A percentile compares a stretch with the other conserved stretches of the same genome.
These are phyloP conservation scores for Sciaenops ocellatus DNA, from an alignment of 2,797 vertebrate species.

Conservation along the genomic window DNA sequence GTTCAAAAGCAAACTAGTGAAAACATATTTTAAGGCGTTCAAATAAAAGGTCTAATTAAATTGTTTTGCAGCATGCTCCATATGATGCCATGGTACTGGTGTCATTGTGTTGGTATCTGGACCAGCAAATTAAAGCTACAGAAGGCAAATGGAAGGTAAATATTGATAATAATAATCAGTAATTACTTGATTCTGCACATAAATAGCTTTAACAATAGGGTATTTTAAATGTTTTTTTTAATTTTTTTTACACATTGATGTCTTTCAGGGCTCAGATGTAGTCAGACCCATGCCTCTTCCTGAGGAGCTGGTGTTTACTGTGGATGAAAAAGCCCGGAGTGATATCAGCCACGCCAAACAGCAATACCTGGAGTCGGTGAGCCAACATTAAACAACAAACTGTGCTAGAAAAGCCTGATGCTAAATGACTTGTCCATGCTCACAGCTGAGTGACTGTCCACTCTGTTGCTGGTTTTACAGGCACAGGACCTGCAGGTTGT, in stretches of 20 bases:
- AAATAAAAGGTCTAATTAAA: not conserved
- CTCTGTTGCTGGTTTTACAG: constrained; percentile 76
- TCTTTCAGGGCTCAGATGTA: constrained; percentile 86
- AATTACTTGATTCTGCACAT: not conserved
- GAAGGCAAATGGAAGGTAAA: constrained; percentile 95
- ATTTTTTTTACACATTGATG: constrained; percentile 6
- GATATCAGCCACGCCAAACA: constrained; percentile 88
- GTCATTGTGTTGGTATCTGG: constrained; percentile 84
- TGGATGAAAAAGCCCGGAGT: constrained; percentile 86
- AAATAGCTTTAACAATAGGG: not conserved
- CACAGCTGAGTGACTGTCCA: not conserved
- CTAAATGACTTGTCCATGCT: not conserved
- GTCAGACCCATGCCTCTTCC: constrained; percentile 87
- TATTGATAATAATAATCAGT: not conserved
- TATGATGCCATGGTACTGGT: constrained; percentile 94
- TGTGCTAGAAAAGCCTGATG: not conserved
- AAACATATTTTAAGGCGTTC: not conserved
- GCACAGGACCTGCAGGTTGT: constrained; percentile 88
- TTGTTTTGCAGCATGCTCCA: constrained; percentile 91
- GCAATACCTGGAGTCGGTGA: constrained; percentile 87
- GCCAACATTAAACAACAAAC: constrained; percentile 17
- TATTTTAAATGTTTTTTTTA: not conserved
- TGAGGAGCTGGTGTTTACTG: constrained; percentile 92
- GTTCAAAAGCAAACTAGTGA: not conserved
- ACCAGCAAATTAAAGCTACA: constrained; percentile 87